These are phyloP conservation scores for Spialia ferax DNA, from an alignment of 2,888 invertebrate genomes.

Conservation along the genomic window DNA sequence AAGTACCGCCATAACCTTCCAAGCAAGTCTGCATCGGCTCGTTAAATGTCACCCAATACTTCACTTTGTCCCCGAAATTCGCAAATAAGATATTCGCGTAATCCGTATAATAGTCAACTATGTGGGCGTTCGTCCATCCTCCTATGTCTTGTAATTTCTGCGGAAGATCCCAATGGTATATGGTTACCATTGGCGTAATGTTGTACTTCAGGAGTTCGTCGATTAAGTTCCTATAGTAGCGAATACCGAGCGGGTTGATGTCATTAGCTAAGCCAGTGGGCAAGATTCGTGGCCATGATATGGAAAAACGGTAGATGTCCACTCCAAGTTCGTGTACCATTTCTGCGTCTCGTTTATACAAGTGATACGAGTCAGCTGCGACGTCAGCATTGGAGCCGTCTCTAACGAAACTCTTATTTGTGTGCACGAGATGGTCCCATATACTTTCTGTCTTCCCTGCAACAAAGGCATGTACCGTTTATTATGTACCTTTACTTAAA, in stretches of 20 bases:
- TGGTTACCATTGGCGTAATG: conserved; percentile 90
- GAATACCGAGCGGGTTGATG: conserved; percentile 90
- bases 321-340: conserved; percentile 88
- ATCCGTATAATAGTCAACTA: conserved; percentile 88
- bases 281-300: conserved; percentile 92
- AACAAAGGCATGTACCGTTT: conserved; percentile 45
- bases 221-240: conserved; percentile 92
- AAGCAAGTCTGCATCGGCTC: conserved; percentile 89
- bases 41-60: conserved; percentile 92
- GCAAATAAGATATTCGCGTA: conserved; percentile 88
- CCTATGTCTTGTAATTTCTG: conserved; percentile 88
- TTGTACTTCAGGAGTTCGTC: conserved; percentile 89
- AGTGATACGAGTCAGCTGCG: conserved; percentile 90
- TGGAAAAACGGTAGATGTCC: conserved; percentile 90
- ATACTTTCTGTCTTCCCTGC: conserved; percentile 89
- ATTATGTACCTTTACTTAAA: too few species aligned
- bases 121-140: conserved; percentile 89
- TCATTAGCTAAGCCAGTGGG: conserved; percentile 89
- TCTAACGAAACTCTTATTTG: conserved; percentile 79
- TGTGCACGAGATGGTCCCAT: conserved; percentile 87
- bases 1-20: conserved; percentile 86
- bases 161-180: conserved; percentile 91
- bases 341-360: conserved; percentile 88
- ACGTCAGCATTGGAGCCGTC: conserved; percentile 88
- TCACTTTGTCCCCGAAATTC: conserved; percentile 88